Evolutionary conservation across 2,797 vertebrate species (phyloP).

Genomic region (Xiphophorus birchmanni): DNA sequence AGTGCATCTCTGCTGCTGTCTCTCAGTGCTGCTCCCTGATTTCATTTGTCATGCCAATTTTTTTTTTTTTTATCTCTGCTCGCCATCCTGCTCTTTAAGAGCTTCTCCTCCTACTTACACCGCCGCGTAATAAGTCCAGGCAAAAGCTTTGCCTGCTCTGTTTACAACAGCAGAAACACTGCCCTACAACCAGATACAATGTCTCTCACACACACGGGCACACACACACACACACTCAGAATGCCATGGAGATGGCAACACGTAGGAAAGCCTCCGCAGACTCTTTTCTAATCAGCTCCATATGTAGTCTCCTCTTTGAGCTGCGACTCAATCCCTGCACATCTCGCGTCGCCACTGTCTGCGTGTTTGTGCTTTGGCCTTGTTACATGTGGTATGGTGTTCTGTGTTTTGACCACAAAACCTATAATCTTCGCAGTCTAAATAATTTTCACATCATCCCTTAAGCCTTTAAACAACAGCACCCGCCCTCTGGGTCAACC

Average conservation of each 20-base stretch:
- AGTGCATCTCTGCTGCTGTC: slow-evolving; percentile 42
- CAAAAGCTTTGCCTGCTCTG: slow-evolving; percentile 24
- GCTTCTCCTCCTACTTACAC: slow-evolving; percentile 44
- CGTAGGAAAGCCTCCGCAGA: slow-evolving; percentile 62
- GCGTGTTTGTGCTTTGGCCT: slow-evolving; percentile 46
- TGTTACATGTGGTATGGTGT: slow-evolving; percentile 45
- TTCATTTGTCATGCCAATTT: slow-evolving; percentile 50
- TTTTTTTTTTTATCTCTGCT: slow-evolving; percentile 55
- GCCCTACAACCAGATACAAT: slow-evolving; percentile 44
- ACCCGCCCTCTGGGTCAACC: slow-evolving; percentile 44
- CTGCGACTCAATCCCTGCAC: slow-evolving; percentile 36
- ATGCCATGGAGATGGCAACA: slow-evolving; percentile 74
- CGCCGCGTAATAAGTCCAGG: slow-evolving; percentile 54
- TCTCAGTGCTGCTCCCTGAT: slow-evolving; percentile 47
- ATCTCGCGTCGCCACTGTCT: slow-evolving; percentile 37
- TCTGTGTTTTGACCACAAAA: slow-evolving; percentile 55
- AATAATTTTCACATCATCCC: slow-evolving; percentile 61
- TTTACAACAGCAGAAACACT: slow-evolving; percentile 54
- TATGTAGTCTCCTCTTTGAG: slow-evolving; percentile 67
- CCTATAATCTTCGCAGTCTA: slow-evolving; percentile 65
- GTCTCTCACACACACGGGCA: slow-evolving; percentile 25
- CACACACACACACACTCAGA: slow-evolving; percentile 38
- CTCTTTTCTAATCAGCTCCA: slow-evolving; percentile 78
- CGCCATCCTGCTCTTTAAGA: slow-evolving; percentile 47
- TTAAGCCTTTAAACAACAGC: slow-evolving; percentile 63